Base-by-base conservation (phyloP, 1,140 invertebrate species). In the Hesperophylax magnus region DNA sequence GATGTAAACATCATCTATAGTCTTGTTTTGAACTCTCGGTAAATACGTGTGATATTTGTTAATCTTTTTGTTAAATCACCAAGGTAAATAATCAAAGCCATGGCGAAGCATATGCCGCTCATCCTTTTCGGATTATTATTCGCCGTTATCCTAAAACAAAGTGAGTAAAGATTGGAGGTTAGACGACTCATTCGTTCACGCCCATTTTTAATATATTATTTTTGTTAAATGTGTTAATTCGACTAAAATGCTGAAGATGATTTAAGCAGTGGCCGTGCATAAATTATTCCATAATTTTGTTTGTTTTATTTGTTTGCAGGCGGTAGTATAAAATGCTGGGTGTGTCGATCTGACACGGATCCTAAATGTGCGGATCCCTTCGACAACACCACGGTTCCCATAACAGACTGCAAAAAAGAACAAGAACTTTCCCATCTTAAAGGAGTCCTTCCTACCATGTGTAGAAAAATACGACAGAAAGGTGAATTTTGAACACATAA, bases 291-390 rank as follows among this genome's bases (percentile, higher is more conserved):
- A 34, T 76, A 60, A 76, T 9, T 81, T 53, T 27, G 58, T 20
- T 78, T 78, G 47, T 67, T 52, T 34, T n/a, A 9, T 61, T 65
- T 54, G 31, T 86, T 91, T 91, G 75, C 85, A 96, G 95, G 90
- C 74, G 86, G 88, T 17, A 88, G 92, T 78, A 97, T 98, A 53
- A 97, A 97, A 92, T 98, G 97, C 86, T 98, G 96, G 96, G 94
- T 94, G 22, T 98, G 97, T 83, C 93, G 96, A 85, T 97, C 96
- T 3, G 95, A 96, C 86, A 92, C 92, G 69, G 97, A 98, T 91
- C 95, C 96, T 11, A 96, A 97, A 90, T 98, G 97, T 88, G 93
- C 94, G 0, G 97, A 98, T 91, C 97, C 97, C 1, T 98, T 98
- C 86, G 97, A 98, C 87, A 98, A 98, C 85, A 92, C 92, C 53